These are phyloP conservation scores for Metridium senile DNA, from an alignment of 92 coral and sea anemone genomes.

Conservation along the genomic window DNA sequence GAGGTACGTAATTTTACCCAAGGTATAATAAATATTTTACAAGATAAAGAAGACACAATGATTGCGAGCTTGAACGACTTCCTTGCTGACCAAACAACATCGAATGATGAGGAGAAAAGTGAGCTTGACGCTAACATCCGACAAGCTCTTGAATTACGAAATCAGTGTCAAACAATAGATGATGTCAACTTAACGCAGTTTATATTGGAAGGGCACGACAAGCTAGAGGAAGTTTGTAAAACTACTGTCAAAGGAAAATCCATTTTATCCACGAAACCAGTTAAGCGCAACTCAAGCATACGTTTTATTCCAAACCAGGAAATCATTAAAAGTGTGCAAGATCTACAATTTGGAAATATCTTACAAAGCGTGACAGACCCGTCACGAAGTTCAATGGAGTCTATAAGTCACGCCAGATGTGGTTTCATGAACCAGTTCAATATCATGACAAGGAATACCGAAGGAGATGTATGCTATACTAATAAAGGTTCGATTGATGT, in stretches of 20 bases:
- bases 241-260: not conserved
- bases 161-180: not conserved
- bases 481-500: not conserved
- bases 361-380: slow-evolving; percentile 16
- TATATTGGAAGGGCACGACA: not conserved
- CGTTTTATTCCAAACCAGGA: not conserved
- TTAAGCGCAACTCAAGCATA: not conserved
- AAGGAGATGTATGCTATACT: slow-evolving; percentile 8
- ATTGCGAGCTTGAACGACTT: not conserved
- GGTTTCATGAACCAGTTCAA: slow-evolving; percentile 5
- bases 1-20: not conserved
- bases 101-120: not conserved
- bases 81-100: not conserved
- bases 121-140: not conserved
- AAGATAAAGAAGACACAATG: not conserved
- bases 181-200: not conserved
- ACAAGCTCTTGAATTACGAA: not conserved
- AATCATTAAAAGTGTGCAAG: not conserved
- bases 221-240: not conserved
- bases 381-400: not conserved
- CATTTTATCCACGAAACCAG: not conserved
- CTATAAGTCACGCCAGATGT: not conserved
- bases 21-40: not conserved
- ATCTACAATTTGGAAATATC: not conserved
- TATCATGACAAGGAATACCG: slow-evolving; percentile 10